phyloP scores from a whole-genome alignment of 1,140 invertebrate genomes.

The Metaphire vulgaris region DNA sequence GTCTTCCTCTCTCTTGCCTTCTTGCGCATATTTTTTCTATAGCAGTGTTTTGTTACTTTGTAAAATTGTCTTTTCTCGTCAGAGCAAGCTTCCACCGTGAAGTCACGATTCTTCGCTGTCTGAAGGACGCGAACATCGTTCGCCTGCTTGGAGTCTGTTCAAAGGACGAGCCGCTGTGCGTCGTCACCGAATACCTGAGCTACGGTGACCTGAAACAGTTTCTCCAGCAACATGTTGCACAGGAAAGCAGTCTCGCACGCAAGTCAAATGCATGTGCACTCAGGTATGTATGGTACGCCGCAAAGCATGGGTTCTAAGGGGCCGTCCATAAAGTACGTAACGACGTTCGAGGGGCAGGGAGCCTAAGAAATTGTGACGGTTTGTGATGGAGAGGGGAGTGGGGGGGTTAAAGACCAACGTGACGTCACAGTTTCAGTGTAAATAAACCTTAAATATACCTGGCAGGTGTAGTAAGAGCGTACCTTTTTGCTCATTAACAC shows the following conservation, averaged over 20 bases:
- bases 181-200: slow-evolving; percentile 82
- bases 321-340: too few relatives aligned
- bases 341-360: too few relatives aligned
- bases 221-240: slow-evolving; percentile 65
- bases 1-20: neutral
- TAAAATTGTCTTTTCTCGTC: slow-evolving; percentile 31
- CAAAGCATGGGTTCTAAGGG: too few relatives aligned
- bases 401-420: too few relatives aligned
- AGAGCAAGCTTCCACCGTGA: slow-evolving; percentile 83
- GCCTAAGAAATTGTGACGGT: too few relatives aligned
- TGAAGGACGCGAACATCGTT: slow-evolving; percentile 81
- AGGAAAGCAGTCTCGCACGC: slow-evolving; percentile 29
- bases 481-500: too few relatives aligned
- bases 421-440: too few relatives aligned
- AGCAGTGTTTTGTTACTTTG: slow-evolving; percentile 20
- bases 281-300: slow-evolving; percentile 17
- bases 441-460: too few relatives aligned
- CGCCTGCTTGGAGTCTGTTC: slow-evolving; percentile 78
- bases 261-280: slow-evolving; percentile 11
- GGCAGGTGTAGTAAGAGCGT: too few relatives aligned
- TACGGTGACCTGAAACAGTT: slow-evolving; percentile 84
- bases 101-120: slow-evolving; percentile 73
- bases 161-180: slow-evolving; percentile 70
- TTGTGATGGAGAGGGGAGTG: too few relatives aligned
- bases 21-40: neutral